phyloP scores from a whole-genome alignment of 1,140 invertebrate species.

The Polypedilum pembai region DNA sequence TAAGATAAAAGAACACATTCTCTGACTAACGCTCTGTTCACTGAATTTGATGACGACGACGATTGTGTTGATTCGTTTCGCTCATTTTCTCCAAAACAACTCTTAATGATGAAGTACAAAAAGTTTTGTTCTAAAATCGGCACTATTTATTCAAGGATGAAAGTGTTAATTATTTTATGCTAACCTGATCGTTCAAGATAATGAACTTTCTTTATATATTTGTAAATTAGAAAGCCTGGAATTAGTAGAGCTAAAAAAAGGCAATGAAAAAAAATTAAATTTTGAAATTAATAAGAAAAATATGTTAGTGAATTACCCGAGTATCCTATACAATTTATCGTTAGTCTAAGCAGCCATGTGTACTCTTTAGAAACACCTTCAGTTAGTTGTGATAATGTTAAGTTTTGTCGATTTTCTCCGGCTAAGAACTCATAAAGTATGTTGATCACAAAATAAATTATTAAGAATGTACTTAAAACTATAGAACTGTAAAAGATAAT shows the following conservation, averaged over 20 bases:
- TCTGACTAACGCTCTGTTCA: conserved; percentile 46
- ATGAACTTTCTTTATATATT: conserved; percentile 70
- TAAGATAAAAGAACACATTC: conserved; percentile 57
- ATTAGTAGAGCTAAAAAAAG: conserved; percentile 65
- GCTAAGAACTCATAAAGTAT: conserved; percentile 35
- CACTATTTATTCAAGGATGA: neutral
- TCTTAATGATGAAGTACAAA: conserved; percentile 21
- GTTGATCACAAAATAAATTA: conserved; percentile 41
- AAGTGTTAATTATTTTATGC: conserved; percentile 34
- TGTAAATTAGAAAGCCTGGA: conserved; percentile 76
- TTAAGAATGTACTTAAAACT: conserved; percentile 37
- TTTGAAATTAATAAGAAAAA: neutral
- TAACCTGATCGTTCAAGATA: conserved; percentile 74
- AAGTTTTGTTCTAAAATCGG: conserved; percentile 14
- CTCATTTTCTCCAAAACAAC: conserved; percentile 11
- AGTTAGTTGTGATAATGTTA: conserved; percentile 40
- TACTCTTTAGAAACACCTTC: conserved; percentile 45
- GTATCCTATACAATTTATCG: conserved; percentile 83
- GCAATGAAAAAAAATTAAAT: neutral
- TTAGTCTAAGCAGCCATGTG: conserved; percentile 68
- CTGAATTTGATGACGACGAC: conserved; percentile 36
- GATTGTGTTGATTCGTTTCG: conserved; percentile 41
- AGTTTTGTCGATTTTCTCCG: conserved; percentile 35
- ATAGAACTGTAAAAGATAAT: conserved; percentile 35
- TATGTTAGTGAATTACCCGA: neutral